Conservation (phyloP, 2,888 invertebrate species). For the Crossocerus cetratus region DNA sequence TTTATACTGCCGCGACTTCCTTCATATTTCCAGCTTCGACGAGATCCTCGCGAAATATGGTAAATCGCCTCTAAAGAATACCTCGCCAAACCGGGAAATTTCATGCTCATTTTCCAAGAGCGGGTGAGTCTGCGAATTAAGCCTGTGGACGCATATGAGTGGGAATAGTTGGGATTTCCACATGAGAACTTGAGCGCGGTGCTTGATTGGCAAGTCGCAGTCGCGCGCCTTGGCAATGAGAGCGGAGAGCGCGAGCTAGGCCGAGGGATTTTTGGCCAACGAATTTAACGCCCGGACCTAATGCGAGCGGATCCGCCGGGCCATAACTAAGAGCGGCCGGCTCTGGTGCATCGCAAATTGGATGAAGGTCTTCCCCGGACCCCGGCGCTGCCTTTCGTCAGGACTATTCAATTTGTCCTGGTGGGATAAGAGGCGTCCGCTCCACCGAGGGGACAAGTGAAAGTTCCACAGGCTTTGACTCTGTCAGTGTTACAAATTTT, state of each 20-base stretch:
- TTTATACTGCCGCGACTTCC: background rate
- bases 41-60: too few species aligned
- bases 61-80: too few species aligned
- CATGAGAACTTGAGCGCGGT: too few species aligned
- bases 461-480: slow-evolving; percentile 48
- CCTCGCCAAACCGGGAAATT: too few species aligned
- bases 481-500: slow-evolving; percentile 33
- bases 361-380: slow-evolving; percentile 44
- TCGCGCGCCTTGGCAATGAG: too few species aligned
- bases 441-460: slow-evolving; percentile 45
- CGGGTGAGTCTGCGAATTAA: too few species aligned
- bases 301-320: background rate
- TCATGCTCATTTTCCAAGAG: too few species aligned
- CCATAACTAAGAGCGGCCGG: slow-evolving; percentile 13
- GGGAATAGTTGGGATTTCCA: too few species aligned
- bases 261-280: slow-evolving; percentile 30
- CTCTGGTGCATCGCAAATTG: slow-evolving; percentile 60
- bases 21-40: background rate
- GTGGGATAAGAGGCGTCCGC: slow-evolving; percentile 44
- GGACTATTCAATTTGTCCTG: slow-evolving; percentile 61
- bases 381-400: slow-evolving; percentile 41
- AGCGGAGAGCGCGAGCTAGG: too few species aligned
- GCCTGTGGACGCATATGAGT: too few species aligned
- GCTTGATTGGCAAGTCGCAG: too few species aligned
- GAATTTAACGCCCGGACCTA: slow-evolving; percentile 9